Evolutionary conservation across 2,888 invertebrate species (phyloP).

Genomic region (Yponomeuta evonymella): DNA sequence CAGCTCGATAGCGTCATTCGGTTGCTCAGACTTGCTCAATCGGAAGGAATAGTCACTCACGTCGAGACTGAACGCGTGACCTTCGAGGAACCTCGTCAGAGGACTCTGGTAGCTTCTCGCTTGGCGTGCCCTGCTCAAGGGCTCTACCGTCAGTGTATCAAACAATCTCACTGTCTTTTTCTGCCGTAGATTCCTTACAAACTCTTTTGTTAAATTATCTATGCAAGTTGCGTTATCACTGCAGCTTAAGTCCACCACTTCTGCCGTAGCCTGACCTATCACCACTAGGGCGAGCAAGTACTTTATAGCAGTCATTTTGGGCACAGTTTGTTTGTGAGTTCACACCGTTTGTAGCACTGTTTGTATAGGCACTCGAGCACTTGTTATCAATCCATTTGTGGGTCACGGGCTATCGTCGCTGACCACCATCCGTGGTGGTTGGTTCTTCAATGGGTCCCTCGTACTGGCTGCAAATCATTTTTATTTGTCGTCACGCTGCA

Average conservation of each 20-base stretch:
- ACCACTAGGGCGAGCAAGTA: conserved; percentile 51
- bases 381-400: conserved; percentile 67
- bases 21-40: conserved; percentile 62
- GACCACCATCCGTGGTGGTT: conserved; percentile 62
- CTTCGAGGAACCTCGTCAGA: conserved; percentile 62
- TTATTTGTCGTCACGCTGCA: conserved; percentile 70
- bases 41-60: conserved; percentile 72
- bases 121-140: conserved; percentile 49
- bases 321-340: conserved; percentile 30
- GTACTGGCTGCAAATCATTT: conserved; percentile 59
- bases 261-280: conserved; percentile 46
- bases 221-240: conserved; percentile 79
- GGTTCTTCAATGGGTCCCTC: conserved; percentile 60
- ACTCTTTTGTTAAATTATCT: conserved; percentile 64
- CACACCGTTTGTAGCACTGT: conserved; percentile 34
- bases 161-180: conserved; percentile 72
- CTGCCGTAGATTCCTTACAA: conserved; percentile 68
- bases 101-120: conserved; percentile 54
- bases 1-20: conserved; percentile 65
- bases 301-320: conserved; percentile 61
- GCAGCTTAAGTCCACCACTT: conserved; percentile 62
- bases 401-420: conserved; percentile 45
- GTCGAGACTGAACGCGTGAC: conserved; percentile 72
- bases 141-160: conserved; percentile 74
- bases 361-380: conserved; percentile 26